Evolutionary conservation across 1,140 invertebrate genomes (phyloP).

Genomic region (Drosophila suzukii): DNA sequence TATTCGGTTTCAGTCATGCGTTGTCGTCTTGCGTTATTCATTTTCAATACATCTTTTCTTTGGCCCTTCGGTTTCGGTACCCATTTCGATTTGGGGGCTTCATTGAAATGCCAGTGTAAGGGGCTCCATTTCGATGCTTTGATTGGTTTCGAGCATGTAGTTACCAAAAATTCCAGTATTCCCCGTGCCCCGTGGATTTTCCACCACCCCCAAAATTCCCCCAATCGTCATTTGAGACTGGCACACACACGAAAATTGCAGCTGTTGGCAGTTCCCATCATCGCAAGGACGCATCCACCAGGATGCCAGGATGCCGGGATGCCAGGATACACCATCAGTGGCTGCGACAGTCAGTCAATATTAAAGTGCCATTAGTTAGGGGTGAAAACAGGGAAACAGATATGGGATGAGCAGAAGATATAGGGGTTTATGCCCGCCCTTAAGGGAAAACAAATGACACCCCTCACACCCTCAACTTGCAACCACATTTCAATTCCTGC

Average conservation of each 20-base stretch:
- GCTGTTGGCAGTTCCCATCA: conserved; percentile 63
- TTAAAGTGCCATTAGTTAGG: conserved; percentile 62
- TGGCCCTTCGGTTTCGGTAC: conserved; percentile 17
- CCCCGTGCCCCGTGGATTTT: conserved; percentile 7
- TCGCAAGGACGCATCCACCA: conserved; percentile 2
- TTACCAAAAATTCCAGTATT: conserved; percentile 55
- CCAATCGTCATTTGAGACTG: conserved; percentile 25
- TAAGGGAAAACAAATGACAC: conserved; percentile 6
- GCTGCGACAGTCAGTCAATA: conserved; percentile 51
- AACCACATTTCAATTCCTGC: conserved; percentile 6
- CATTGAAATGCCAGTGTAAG: conserved; percentile 62
- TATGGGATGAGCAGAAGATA: background rate
- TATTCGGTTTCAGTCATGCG: conserved; percentile 72
- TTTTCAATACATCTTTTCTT: conserved; percentile 42
- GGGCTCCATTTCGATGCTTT: conserved; percentile 73
- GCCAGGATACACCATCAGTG: conserved; percentile 2
- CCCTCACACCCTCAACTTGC: background rate
- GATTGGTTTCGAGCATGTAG: conserved; percentile 66
- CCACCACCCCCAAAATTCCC: background rate
- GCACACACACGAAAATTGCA: conserved; percentile 47
- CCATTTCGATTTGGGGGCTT: conserved; percentile 24
- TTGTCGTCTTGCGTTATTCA: conserved; percentile 69
- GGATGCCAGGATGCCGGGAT: background rate
- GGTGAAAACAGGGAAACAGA: background rate
- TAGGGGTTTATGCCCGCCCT: background rate